Evolutionary conservation across 2,797 vertebrate species (phyloP).

Genomic region (Novumbra hubbsi): DNA sequence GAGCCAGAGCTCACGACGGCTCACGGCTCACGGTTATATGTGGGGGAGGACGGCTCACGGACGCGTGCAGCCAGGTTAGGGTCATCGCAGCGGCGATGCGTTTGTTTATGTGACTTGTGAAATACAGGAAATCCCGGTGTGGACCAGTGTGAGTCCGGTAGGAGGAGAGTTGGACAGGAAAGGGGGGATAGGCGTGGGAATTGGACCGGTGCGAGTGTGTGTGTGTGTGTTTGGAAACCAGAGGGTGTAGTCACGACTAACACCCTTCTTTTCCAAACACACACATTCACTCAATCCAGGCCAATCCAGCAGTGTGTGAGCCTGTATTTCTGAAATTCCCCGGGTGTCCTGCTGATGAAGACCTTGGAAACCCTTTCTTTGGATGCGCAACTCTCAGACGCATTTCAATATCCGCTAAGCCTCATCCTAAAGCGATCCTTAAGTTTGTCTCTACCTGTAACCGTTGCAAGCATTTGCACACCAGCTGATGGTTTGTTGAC

Average conservation of each 20-base stretch:
- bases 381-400: too few relatives aligned
- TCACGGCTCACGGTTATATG: conserved; percentile 15
- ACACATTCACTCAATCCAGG: conserved; percentile 50
- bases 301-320: conserved; percentile 16
- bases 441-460: too few relatives aligned
- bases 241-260: conserved; percentile 58
- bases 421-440: too few relatives aligned
- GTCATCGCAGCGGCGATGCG: conserved; percentile 58
- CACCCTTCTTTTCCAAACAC: conserved; percentile 26
- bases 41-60: conserved; percentile 43
- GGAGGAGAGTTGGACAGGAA: not conserved
- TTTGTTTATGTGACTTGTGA: conserved; percentile 63
- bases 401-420: too few relatives aligned
- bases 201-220: conserved; percentile 31
- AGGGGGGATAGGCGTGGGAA: conserved; percentile 25
- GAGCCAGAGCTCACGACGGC: conserved; percentile 28
- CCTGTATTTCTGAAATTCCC: not conserved
- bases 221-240: conserved; percentile 47
- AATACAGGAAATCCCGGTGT: conserved; percentile 65
- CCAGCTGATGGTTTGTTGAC: too few relatives aligned
- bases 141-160: conserved; percentile 48
- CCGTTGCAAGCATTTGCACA: too few relatives aligned
- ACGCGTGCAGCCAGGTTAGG: conserved; percentile 35
- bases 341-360: not conserved
- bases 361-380: not conserved